Evolutionary conservation across 2,888 invertebrate species (phyloP), one percentile per base, ranked within the genome.

Genomic region (Andrena haemorrhoa): DNA sequence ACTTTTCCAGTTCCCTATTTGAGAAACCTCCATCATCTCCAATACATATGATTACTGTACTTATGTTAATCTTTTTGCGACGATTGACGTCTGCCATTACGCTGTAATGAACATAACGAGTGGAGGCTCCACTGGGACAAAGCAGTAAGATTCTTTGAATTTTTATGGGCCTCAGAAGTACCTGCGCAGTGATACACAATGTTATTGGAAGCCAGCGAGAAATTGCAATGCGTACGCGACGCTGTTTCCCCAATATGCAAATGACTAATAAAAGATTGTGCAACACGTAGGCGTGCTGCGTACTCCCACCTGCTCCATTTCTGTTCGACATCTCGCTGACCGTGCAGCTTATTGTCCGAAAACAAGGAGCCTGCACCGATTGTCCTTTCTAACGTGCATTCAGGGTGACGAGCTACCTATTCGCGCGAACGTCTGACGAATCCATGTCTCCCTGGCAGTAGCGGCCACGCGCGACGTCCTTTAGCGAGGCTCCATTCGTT

Each of bases 201-300:
- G 16, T 51, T 20, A 26, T 49, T 65, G 29, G 49, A 23, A 23
- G 35, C 16, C 16, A 41, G 31, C 10, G 49, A 51, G 41, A 16
- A 53, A 70, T 75, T 6, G 65, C 65, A 69, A 70, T 2, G 75
- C 71, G 33, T 70, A 29, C 60, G 61, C 29, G n/a, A 65, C 47
- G 35, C 31, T 68, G 61, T 69, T 74, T 64, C 41, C 33, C 23
- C 51, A 23, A 60, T 60, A 56, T 58, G 68, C 69, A 85, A 75
- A 71, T 85, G 75, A 73, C 75, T 86, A 77, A 76, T 66, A 51
- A 60, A 76, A 41, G 35, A 86, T 87, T 84, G 60, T 60, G 77
- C 64, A 79, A 86, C 68, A 70, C 51, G 68, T 76, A 80, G 68
- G 86, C 73, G 63, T 20, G 47, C 47, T 74, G 73, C 41, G 41